Evolutionary conservation across 2,797 vertebrate genomes (phyloP), one percentile per base, ranked within the genome.

Genomic region (Brachyrhaphis roseni): DNA sequence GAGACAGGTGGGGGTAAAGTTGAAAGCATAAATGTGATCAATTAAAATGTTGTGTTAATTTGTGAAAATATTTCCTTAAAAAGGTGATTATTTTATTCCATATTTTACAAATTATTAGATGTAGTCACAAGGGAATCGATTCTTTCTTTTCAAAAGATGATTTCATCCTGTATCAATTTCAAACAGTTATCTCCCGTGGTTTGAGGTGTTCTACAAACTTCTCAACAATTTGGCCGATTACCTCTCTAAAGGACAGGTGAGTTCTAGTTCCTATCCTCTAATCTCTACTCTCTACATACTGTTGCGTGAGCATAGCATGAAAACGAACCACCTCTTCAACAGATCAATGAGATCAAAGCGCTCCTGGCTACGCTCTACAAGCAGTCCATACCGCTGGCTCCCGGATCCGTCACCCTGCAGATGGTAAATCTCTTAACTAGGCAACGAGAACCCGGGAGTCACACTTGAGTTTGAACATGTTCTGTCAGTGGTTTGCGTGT

Each of bases 131-230:
- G 51, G 8, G 45, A 46, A 46, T 46, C 3, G 13, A 46, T 46
- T 46, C 3, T 47, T 5, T 47, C 46, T 16, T 47, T 47, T 47
- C 46, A 47, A 47, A 16, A 47, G 15, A 47, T 62, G 0, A 80
- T 66, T 76, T 3, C 1, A 15, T 39, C 64, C 78, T 77, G 39
- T 13, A 46, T 73, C 8, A 2, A 34, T 83, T 45, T 82, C 1
- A 88, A 81, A 28, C 88, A 98, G 97, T 82, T 97, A 97, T 82
- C 94, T 97, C 74, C 97, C 97, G 1, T 98, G 97, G 97, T 98
- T 98, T 82, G 97, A 98, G 84, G 95, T 97, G 51, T 98, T 98
- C 93, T 98, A 98, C 94, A 98, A 97, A 91, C 95, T 98, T 49
- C 94, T 98, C 76, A 98, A 98, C 88, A 96, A 94, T 71, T 87